phyloP scores from a whole-genome alignment of 1,140 invertebrate species.

The Caenorhabditis brenneri region DNA sequence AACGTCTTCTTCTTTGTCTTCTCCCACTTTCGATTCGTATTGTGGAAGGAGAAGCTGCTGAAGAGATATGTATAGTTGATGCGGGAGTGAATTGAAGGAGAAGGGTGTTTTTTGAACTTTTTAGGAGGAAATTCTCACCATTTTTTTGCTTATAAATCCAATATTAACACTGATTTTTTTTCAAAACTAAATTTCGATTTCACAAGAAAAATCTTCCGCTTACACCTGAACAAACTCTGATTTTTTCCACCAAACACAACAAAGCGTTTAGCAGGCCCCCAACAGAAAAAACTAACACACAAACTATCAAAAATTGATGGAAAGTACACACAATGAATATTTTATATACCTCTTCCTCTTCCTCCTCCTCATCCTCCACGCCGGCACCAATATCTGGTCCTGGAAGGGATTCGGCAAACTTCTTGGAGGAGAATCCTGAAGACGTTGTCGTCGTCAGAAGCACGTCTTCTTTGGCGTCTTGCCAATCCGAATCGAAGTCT shows the following conservation, averaged over 20 bases:
- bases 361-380: constrained; percentile 24
- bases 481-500: constrained; percentile 49
- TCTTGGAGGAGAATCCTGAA: not conserved
- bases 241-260: not conserved
- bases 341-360: constrained; percentile 29
- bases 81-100: not conserved
- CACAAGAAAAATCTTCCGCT: not conserved
- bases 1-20: not conserved
- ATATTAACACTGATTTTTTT: no score
- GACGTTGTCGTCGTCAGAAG: not conserved
- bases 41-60: not conserved
- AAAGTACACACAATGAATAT: constrained; percentile 35
- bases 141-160: not conserved
- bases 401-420: constrained; percentile 11
- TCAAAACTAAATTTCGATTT: not conserved
- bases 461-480: constrained; percentile 42
- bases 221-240: not conserved
- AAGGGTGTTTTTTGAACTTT: not conserved
- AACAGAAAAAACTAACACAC: not conserved
- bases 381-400: constrained; percentile 28
- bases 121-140: no score
- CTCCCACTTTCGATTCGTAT: constrained; percentile 39
- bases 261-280: no score
- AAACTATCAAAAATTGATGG: constrained; percentile 32
- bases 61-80: not conserved